Base-by-base conservation (phyloP, 2,113 vertebrate genomes). In the Aptenodytes patagonicus region DNA sequence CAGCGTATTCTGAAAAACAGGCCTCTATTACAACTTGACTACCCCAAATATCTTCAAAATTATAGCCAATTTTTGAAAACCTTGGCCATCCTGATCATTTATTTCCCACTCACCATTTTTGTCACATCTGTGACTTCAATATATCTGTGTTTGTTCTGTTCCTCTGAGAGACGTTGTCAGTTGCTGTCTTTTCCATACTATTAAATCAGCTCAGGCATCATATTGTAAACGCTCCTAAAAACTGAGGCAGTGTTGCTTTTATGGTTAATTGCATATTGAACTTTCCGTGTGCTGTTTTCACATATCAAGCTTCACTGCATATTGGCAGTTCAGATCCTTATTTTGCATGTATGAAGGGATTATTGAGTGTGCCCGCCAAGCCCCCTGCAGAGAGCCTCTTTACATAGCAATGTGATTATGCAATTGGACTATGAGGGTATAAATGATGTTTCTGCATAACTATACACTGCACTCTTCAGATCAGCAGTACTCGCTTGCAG, bases 181-280 rank as follows among this genome's bases (percentile, higher is more conserved):
- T 94, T 94, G 57, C 72, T 68, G 42, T 85, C 71, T 93, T 97
- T 95, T 96, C 70, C 26, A 66, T 85, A 52, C 46, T 92, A 66
- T 47, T 95, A 92, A 93, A 92, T 96, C 77, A 75, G 61, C 66
- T 94, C 64, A 95, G 66, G 57, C 52, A 64, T 89, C 72, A 24
- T 89, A 73, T 87, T 87, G 65, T 60, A 93, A 96, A 93, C 77
- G 87, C 70, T 96, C 54, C 93, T 85, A 77, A 95, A 96, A 96
- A 80, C n/a, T 38, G 60, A 87, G 77, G 51, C 89, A 80, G 31
- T 52, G 58, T 85, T 97, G 66, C 62, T 93, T 96, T 97, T 96
- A 95, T 71, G 84, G 64, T 89, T 95, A 97, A 94, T 97, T 97
- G 93, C 66, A 87, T 95, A 93, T 93, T 95, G 93, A 97, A 96